Evolutionary conservation across 2,888 invertebrate genomes (phyloP).

Genomic region (Palloptera scutellata): DNA sequence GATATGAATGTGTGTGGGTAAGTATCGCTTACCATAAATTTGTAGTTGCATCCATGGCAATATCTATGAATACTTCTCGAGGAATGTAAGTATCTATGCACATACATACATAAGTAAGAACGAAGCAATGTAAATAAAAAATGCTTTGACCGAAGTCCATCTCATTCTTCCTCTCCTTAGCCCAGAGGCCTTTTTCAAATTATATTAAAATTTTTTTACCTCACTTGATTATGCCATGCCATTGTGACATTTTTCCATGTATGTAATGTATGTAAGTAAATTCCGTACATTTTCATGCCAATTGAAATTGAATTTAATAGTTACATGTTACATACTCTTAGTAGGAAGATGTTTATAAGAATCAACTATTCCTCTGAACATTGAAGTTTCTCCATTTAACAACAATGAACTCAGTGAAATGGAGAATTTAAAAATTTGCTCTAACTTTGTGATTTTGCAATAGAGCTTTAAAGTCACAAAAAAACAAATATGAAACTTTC

Average conservation of each 20-base stretch:
- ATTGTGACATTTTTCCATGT: conserved; percentile 4
- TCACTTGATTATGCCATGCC: conserved; percentile 4
- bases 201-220: conserved; percentile 14
- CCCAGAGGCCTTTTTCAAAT: background rate
- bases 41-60: conserved; percentile 14
- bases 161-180: background rate
- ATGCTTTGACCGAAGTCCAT: conserved; percentile 36
- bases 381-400: background rate
- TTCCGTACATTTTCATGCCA: conserved; percentile 1
- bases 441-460: background rate
- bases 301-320: background rate
- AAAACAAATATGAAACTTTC: background rate
- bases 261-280: background rate
- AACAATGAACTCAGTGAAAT: background rate
- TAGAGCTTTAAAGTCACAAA: too few relatives aligned
- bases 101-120: too few relatives aligned
- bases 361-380: background rate
- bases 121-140: conserved; percentile 3
- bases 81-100: conserved; percentile 32
- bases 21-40: conserved; percentile 24
- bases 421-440: background rate
- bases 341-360: too few relatives aligned
- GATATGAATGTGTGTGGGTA: conserved; percentile 13
- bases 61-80: conserved; percentile 29
- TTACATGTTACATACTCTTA: too few relatives aligned